Conservation (phyloP, 2,113 vertebrate species). For the Leiothrix lutea region DNA sequence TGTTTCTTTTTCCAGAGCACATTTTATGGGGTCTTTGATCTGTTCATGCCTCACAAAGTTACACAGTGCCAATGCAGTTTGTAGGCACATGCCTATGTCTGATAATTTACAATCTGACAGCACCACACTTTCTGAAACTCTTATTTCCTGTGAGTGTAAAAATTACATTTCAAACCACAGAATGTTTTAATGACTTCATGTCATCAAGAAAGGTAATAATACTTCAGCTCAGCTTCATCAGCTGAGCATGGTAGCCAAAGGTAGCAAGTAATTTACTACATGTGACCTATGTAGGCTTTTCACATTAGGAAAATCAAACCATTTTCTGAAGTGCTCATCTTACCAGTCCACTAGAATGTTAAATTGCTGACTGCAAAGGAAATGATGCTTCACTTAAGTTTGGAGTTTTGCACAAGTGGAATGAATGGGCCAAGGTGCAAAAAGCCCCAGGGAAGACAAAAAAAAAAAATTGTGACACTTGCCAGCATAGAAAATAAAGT, state of each 20-base stretch:
- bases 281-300: background rate
- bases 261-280: conserved; percentile 1
- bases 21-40: background rate
- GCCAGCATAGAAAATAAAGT: background rate
- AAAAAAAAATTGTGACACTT: background rate
- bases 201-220: conserved; percentile 22
- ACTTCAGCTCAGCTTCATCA: background rate
- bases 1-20: background rate
- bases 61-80: background rate
- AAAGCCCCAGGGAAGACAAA: background rate
- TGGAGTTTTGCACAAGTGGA: background rate
- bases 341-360: background rate
- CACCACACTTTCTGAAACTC: background rate
- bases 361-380: conserved; percentile 1
- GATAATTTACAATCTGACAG: background rate
- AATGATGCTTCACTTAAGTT: background rate
- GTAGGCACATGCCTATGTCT: background rate
- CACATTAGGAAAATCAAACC: conserved; percentile 17
- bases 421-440: background rate
- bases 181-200: conserved; percentile 24
- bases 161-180: conserved; percentile 19
- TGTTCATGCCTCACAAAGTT: background rate
- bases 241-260: background rate
- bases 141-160: conserved; percentile 13
- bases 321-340: background rate